Percentiles rank a stretch among this genome's conserved stretches.
Conservation (phyloP, 2,113 vertebrate genomes). For the Stigmatopora argus region DNA sequence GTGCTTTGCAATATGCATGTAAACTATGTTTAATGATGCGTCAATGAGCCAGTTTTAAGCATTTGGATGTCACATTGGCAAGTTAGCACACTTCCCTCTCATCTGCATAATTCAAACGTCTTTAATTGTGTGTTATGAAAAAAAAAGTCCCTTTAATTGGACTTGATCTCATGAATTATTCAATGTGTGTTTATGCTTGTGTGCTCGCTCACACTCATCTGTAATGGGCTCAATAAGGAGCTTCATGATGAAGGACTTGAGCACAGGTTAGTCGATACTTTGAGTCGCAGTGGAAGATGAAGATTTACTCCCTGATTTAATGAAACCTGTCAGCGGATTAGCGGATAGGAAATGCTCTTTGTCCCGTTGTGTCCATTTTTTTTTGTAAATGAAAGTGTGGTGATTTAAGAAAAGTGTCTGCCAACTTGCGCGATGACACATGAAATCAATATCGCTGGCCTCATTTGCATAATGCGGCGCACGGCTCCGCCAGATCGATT, state of each 20-base stretch:
- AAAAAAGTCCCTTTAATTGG: background rate
- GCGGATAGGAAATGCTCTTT: background rate
- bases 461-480: background rate
- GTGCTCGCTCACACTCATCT: background rate
- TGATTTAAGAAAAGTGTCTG: background rate
- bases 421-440: background rate
- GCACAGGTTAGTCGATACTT: slow-evolving; percentile 23
- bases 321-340: background rate
- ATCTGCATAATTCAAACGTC: background rate
- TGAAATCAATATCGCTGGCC: slow-evolving; percentile 1
- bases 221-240: slow-evolving; percentile 26
- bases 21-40: background rate
- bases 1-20: background rate
- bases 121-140: background rate
- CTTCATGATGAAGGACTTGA: slow-evolving; percentile 26
- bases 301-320: slow-evolving; percentile 14
- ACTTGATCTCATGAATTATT: slow-evolving; percentile 31
- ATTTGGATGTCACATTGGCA: background rate
- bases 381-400: background rate
- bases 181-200: background rate
- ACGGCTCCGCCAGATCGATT: background rate
- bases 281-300: slow-evolving; percentile 2
- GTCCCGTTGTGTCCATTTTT: background rate
- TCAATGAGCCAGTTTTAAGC: background rate
- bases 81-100: background rate